phyloP scores from a whole-genome alignment of 2,797 vertebrate species.

The Molossus molossus region DNA sequence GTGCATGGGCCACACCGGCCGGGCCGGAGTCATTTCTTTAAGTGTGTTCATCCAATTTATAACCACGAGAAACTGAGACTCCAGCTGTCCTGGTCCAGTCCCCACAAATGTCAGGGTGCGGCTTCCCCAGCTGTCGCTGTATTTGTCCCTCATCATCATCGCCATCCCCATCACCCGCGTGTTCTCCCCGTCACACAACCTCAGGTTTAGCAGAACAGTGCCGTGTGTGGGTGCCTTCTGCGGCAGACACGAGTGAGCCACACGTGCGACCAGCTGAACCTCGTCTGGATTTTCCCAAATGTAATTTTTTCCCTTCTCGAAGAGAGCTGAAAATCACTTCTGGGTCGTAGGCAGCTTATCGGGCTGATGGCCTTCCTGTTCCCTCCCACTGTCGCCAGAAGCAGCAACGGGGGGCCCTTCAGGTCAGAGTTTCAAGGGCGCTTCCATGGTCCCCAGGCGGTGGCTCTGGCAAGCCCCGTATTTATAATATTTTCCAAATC shows the following conservation, averaged over 20 bases:
- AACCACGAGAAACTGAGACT: background rate
- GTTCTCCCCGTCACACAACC: background rate
- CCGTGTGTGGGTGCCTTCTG: constrained; percentile 64
- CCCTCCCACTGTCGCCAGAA: constrained; percentile 81
- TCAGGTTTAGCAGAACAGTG: background rate
- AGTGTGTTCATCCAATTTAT: background rate
- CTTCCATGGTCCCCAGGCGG: constrained; percentile 26
- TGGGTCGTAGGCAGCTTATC: constrained; percentile 87
- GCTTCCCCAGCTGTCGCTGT: too few relatives aligned
- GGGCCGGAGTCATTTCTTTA: background rate
- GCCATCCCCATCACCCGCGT: background rate
- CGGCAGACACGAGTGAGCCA: constrained; percentile 78
- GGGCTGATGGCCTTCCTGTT: constrained; percentile 85
- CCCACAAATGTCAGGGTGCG: too few relatives aligned
- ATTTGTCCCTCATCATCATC: too few relatives aligned
- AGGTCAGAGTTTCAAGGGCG: constrained; percentile 70
- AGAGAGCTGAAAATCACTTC: constrained; percentile 88
- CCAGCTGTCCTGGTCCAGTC: background rate
- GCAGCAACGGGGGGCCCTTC: constrained; percentile 77
- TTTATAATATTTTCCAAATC: constrained; percentile 59
- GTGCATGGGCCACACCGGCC: background rate
- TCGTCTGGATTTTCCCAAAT: constrained; percentile 84
- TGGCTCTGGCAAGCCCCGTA: background rate
- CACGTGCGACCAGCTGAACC: constrained; percentile 80
- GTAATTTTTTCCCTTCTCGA: constrained; percentile 86